Percentiles rank a stretch among this genome's conserved stretches.
These are phyloP conservation scores for Vireo altiloquus DNA, from an alignment of 2,113 vertebrate genomes.

Conservation along the genomic window DNA sequence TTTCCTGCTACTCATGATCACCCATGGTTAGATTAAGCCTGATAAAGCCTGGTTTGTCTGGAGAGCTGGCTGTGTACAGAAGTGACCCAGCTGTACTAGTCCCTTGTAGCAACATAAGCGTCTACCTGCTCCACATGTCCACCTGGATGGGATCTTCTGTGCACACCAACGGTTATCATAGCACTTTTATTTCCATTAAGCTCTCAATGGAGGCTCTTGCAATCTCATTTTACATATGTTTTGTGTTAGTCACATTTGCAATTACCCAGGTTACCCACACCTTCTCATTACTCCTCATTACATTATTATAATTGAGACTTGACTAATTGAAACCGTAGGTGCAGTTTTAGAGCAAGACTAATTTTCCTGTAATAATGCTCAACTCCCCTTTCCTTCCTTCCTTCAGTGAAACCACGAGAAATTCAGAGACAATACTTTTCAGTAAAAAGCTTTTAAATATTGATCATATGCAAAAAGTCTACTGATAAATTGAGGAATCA, in stretches of 20 bases:
- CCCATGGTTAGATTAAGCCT: rapidly evolving
- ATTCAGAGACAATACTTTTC: neutral
- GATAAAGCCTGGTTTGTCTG: neutral
- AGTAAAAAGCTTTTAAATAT: neutral
- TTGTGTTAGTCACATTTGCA: slow-evolving; percentile 25
- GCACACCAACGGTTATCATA: neutral
- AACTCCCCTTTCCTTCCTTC: neutral
- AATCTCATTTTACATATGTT: slow-evolving; percentile 12
- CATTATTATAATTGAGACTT: neutral
- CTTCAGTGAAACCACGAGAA: neutral
- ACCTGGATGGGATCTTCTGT: neutral
- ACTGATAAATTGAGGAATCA: neutral
- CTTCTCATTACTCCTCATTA: slow-evolving; percentile 36
- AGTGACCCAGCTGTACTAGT: neutral
- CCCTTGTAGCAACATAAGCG: rapidly evolving
- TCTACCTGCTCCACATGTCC: neutral
- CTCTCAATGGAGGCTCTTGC: neutral
- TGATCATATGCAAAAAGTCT: neutral
- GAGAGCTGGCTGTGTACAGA: neutral
- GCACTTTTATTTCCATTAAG: neutral
- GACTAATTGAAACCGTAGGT: slow-evolving; percentile 46
- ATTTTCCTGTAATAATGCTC: neutral
- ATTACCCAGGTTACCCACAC: slow-evolving; percentile 18
- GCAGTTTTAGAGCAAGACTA: neutral
- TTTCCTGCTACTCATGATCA: neutral